Evolutionary conservation across 2,797 vertebrate species (phyloP).

Genomic region (Antrozous pallidus): DNA sequence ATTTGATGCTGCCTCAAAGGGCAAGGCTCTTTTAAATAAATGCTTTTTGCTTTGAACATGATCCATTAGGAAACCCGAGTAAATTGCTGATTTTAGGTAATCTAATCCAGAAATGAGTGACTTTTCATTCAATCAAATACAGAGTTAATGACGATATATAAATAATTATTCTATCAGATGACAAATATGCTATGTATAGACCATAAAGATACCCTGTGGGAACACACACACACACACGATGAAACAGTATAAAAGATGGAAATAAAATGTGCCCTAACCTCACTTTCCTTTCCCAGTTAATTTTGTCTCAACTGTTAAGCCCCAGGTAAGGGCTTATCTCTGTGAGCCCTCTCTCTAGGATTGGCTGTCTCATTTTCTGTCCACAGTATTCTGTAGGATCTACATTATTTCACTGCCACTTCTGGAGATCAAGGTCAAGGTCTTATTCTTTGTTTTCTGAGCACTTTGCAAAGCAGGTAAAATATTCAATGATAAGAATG

Average conservation of each 20-base stretch:
- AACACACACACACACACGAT: background rate
- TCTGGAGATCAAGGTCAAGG: background rate
- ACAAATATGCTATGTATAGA: background rate
- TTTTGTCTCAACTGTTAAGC: background rate
- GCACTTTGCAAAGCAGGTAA: background rate
- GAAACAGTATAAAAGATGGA: background rate
- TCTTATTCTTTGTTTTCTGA: background rate
- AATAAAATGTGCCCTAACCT: background rate
- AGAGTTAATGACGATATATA: conserved; percentile 23
- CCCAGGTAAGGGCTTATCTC: background rate
- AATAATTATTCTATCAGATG: background rate
- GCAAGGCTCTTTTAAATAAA: conserved; percentile 2
- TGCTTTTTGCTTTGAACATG: background rate
- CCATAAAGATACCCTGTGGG: background rate
- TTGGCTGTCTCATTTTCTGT: background rate
- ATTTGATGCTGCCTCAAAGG: background rate
- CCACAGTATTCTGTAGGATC: background rate
- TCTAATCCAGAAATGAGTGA: background rate
- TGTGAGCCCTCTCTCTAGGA: background rate
- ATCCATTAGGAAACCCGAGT: background rate
- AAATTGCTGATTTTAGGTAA: background rate
- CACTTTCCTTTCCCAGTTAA: background rate
- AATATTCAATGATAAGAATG: background rate
- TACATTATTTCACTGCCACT: background rate
- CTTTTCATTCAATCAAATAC: conserved; percentile 1